phyloP scores from a whole-genome alignment of 2,113 vertebrate genomes.

The Felis chaus region DNA sequence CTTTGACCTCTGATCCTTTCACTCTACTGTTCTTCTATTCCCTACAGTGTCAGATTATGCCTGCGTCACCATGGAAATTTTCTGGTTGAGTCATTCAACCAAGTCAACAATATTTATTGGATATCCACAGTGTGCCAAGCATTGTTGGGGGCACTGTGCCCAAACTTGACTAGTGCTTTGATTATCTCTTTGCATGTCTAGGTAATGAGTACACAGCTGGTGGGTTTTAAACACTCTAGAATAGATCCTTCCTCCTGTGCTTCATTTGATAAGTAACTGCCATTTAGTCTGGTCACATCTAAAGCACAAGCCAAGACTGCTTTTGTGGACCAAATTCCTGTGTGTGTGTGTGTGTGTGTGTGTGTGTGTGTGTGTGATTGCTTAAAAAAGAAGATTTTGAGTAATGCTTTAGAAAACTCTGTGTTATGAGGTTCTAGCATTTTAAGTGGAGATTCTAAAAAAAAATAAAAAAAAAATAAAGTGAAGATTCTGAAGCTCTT shows the following conservation, averaged over 20 bases:
- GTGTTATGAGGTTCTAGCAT: background rate
- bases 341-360: background rate
- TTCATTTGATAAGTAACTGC: conserved; percentile 15
- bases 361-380: background rate
- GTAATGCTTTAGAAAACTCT: background rate
- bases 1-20: background rate
- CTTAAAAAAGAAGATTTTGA: conserved; percentile 19
- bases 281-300: background rate
- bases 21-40: background rate
- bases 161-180: background rate
- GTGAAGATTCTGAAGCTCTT: background rate
- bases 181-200: background rate
- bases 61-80: background rate
- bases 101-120: background rate
- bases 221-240: background rate
- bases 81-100: background rate
- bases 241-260: background rate
- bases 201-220: background rate
- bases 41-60: background rate
- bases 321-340: background rate
- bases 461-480: background rate
- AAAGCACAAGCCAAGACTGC: conserved; percentile 15
- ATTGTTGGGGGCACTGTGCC: background rate
- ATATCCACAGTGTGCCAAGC: background rate
- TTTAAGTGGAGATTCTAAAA: conserved; percentile 6